These are phyloP conservation scores for Brachionus rotundiformis DNA, from an alignment of 1,140 invertebrate species.

Conservation along the genomic window DNA sequence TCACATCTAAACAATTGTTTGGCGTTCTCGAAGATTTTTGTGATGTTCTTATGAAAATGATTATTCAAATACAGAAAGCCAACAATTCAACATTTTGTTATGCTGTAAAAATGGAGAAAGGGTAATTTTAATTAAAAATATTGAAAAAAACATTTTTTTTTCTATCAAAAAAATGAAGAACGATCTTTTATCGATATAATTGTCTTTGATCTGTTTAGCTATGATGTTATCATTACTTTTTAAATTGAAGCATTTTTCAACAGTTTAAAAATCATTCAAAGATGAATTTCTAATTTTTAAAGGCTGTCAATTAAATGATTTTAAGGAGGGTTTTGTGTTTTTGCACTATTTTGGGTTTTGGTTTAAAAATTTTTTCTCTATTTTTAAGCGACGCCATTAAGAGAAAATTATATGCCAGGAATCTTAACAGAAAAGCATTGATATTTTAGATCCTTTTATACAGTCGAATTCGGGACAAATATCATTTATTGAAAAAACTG, in stretches of 20 bases:
- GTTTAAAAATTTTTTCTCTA: not conserved
- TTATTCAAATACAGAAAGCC: not conserved
- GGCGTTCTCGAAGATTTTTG: not conserved
- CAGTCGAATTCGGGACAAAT: not conserved
- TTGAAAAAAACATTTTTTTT: not conserved
- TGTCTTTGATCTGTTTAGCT: not conserved
- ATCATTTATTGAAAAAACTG: not conserved
- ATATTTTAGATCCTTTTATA: slow-evolving; percentile 4
- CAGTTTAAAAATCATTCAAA: not conserved
- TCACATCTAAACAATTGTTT: not conserved
- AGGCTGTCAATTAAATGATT: not conserved
- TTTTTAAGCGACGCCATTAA: not conserved
- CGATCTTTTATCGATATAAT: not conserved
- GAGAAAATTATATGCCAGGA: not conserved
- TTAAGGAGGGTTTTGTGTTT: not conserved
- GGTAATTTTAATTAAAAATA: not conserved
- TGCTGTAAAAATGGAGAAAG: not conserved
- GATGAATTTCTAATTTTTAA: slow-evolving; percentile 17
- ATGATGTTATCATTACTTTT: not conserved
- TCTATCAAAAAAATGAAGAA: too few relatives aligned
- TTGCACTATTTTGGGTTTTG: not conserved
- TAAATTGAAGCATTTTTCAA: not conserved
- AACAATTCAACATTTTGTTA: not conserved
- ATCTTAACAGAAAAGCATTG: not conserved
- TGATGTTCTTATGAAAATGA: not conserved